phyloP scores from a whole-genome alignment of 2,113 vertebrate species.

The Micronisus gabar region DNA sequence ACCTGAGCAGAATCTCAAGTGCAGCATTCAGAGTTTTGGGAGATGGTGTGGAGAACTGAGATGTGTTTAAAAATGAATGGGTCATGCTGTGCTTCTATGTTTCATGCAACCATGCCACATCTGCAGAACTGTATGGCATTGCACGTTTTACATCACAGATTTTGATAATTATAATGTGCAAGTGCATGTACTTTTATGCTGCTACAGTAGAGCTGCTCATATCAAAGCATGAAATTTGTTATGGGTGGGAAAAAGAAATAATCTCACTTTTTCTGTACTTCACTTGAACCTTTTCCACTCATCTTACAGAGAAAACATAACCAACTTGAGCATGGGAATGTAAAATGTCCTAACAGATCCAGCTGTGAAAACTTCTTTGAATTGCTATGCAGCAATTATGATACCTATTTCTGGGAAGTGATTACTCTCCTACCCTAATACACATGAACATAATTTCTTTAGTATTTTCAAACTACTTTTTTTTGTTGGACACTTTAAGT shows the following conservation, averaged over 20 bases:
- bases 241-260: not conserved
- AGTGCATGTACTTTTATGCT: not conserved
- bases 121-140: not conserved
- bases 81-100: not conserved
- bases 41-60: not conserved
- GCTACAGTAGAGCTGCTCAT: not conserved
- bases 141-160: not conserved
- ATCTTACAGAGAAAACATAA: not conserved
- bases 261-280: not conserved
- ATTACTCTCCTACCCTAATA: not conserved
- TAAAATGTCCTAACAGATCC: not conserved
- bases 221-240: not conserved
- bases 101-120: not conserved
- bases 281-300: not conserved
- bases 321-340: not conserved
- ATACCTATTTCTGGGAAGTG: not conserved
- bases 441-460: not conserved
- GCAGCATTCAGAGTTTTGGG: not conserved
- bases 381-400: not conserved
- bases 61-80: not conserved
- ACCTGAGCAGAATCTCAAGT: not conserved
- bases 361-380: not conserved
- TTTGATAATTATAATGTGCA: not conserved
- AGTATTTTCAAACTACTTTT: not conserved
- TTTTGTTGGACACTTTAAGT: not conserved